Evolutionary conservation across 2,113 vertebrate species (phyloP), one percentile per base, ranked within the genome.

Genomic region (Prochilodus magdalenae): DNA sequence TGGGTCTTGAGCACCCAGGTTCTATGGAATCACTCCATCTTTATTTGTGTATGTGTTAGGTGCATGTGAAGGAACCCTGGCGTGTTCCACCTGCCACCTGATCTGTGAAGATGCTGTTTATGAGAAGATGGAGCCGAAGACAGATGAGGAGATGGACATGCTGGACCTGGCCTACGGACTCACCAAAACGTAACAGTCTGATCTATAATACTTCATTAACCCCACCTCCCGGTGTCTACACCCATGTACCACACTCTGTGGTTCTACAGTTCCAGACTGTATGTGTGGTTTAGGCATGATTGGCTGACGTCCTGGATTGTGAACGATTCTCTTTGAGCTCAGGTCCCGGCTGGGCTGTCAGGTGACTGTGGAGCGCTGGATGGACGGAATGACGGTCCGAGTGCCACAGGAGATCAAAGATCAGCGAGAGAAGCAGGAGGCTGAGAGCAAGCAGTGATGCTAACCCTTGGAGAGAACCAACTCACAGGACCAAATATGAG

Each of bases 81-180:
- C 93, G 0, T 95, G 94, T 60, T 95, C 94, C 53, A 95, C 95
- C 0, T 96, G 93, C n/a, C 94, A 94, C 81, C 88, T 96, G 40
- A 92, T 95, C 86, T 94, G 95, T 51, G 93, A 95, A 29, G 87
- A 91, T 55, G 83, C 89, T 0, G 8, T 86, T 40, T 95, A 91
- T 80, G 88, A 91, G 47, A 89, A 91, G 80, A 81, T 95, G 84
- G 88, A 36, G 59, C 73, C 90, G 7, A 36, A 91, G 74, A 88
- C 88, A 0, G 92, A 95, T 12, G 94, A 95, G 36, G 95, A 95
- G 82, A 72, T 95, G 84, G 93, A 95, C 82, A 94, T 95, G 93
- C 82, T 96, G 79, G 94, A 95, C 82, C 85, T 95, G 84, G 94
- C 94, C 0, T 95, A 93, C 0, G 94, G 94, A 11, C 89, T 95